Percentiles rank a stretch among this genome's conserved stretches.
phyloP scores from a whole-genome alignment of 2,113 vertebrate genomes.

The Limnothrissa miodon region DNA sequence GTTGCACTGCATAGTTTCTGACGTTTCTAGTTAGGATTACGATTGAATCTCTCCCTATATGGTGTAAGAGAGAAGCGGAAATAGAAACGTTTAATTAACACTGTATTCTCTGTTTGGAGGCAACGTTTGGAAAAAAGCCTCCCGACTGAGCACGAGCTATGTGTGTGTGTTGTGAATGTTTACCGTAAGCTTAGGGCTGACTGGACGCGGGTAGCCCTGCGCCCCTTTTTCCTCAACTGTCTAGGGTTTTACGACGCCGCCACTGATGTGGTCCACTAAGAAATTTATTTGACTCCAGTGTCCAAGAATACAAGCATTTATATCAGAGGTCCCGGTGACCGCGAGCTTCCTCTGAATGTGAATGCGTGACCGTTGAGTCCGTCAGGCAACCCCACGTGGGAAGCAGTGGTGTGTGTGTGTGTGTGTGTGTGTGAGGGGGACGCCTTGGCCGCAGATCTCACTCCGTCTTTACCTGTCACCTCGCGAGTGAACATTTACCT shows the following conservation, averaged over 20 bases:
- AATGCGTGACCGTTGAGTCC: conserved; percentile 53
- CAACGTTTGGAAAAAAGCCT: conserved; percentile 42
- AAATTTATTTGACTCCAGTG: conserved; percentile 74
- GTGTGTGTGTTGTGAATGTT: conserved; percentile 54
- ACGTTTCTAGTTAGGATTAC: not conserved
- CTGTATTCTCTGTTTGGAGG: conserved; percentile 59
- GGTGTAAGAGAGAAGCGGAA: conserved; percentile 39
- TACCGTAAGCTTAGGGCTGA: conserved; percentile 57
- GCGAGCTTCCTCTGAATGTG: conserved; percentile 59
- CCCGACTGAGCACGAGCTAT: conserved; percentile 52
- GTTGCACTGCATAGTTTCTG: not conserved
- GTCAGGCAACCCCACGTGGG: conserved; percentile 63
- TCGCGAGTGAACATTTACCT: conserved; percentile 54
- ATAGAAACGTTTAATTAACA: conserved; percentile 65
- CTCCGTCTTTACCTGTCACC: conserved; percentile 62
- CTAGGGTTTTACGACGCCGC: conserved; percentile 60
- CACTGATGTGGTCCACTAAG: conserved; percentile 65
- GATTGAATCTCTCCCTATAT: conserved; percentile 8
- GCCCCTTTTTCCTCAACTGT: conserved; percentile 58
- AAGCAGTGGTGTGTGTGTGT: conserved; percentile 21
- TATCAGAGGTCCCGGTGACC: conserved; percentile 58
- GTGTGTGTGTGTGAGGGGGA: not conserved
- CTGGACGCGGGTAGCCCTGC: conserved; percentile 56
- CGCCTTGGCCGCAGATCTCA: conserved; percentile 33
- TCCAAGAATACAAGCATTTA: conserved; percentile 68